Percentiles rank a stretch among this genome's conserved stretches.
Evolutionary conservation across 2,888 invertebrate genomes (phyloP).

Genomic region (Petrolisthes manimaculis): DNA sequence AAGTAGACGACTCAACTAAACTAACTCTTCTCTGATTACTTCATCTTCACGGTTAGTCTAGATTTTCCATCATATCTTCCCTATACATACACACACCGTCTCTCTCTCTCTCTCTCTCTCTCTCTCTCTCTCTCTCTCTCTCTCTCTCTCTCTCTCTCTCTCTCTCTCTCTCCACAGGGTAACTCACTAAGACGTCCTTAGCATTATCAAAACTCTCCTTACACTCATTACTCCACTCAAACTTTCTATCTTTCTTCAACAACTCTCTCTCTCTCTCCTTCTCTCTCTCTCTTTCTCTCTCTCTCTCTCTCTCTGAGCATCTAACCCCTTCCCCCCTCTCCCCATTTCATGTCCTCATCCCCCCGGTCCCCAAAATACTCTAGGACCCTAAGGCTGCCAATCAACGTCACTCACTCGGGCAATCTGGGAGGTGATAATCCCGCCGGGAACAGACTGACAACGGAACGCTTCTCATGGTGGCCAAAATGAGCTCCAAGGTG

Average conservation of each 20-base stretch:
- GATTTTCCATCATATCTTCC: too few relatives aligned
- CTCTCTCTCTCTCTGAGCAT: not conserved
- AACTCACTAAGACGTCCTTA: too few relatives aligned
- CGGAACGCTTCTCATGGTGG: not conserved
- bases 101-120: constrained; percentile 1
- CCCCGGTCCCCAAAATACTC: not conserved
- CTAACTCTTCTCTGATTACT: too few relatives aligned
- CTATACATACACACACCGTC: not conserved
- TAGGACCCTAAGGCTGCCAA: not conserved
- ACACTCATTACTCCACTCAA: too few relatives aligned
- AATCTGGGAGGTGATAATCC: not conserved
- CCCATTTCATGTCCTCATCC: not conserved
- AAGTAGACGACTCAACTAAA: too few relatives aligned
- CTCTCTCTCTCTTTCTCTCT: not conserved
- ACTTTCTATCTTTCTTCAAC: too few relatives aligned
- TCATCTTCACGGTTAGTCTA: too few relatives aligned
- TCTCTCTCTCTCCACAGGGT: too few relatives aligned
- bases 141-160: too few relatives aligned
- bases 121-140: not conserved
- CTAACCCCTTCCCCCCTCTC: not conserved
- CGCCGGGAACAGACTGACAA: not conserved
- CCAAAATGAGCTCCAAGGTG: not conserved
- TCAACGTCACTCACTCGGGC: not conserved
- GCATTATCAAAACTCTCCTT: too few relatives aligned
- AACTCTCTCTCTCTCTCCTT: not conserved